Percentiles rank a stretch among this genome's conserved stretches.
Evolutionary conservation across 30 jellyfish, hydroid and myxozoan genomes (phyloP).

Genomic region (Hydractinia echinata): DNA sequence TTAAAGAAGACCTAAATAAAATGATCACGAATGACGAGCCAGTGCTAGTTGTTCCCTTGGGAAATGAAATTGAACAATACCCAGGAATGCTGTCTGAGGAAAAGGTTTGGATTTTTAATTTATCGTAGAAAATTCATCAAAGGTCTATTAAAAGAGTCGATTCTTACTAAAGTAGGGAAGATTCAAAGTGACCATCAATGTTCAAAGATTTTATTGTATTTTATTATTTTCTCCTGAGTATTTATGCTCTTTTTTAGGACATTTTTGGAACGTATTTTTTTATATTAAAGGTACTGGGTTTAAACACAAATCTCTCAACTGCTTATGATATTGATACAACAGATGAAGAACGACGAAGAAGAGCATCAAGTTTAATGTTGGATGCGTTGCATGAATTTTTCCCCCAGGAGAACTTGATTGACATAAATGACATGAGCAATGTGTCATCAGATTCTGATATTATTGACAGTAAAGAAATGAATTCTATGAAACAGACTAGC

Average conservation of each 20-base stretch:
- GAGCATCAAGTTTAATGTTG: constrained; percentile 75
- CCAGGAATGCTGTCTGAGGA: constrained; percentile 90
- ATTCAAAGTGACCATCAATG: background rate
- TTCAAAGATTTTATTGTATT: background rate
- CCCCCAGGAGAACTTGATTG: constrained; percentile 8
- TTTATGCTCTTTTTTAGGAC: constrained; percentile 2
- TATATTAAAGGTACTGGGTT: constrained; percentile 45
- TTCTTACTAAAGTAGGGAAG: background rate
- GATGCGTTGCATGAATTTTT: constrained; percentile 67
- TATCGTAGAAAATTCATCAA: background rate
- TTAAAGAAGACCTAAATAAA: constrained; percentile 43
- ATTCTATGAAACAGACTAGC: background rate
- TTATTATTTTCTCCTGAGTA: background rate
- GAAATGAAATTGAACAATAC: constrained; percentile 39
- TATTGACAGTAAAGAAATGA: background rate
- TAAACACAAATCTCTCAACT: constrained; percentile 24
- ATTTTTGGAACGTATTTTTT: background rate
- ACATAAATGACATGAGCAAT: constrained; percentile 1
- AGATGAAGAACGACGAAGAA: constrained; percentile 53
- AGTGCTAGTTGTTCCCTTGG: constrained; percentile 60
- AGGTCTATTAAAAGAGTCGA: background rate
- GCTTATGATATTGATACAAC: constrained; percentile 74
- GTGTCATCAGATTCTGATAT: constrained; percentile 2
- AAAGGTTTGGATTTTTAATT: constrained; percentile 38
- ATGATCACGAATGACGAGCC: constrained; percentile 51